Evolutionary conservation across 2,113 vertebrate genomes (phyloP).

Genomic region (Jacana jacana): DNA sequence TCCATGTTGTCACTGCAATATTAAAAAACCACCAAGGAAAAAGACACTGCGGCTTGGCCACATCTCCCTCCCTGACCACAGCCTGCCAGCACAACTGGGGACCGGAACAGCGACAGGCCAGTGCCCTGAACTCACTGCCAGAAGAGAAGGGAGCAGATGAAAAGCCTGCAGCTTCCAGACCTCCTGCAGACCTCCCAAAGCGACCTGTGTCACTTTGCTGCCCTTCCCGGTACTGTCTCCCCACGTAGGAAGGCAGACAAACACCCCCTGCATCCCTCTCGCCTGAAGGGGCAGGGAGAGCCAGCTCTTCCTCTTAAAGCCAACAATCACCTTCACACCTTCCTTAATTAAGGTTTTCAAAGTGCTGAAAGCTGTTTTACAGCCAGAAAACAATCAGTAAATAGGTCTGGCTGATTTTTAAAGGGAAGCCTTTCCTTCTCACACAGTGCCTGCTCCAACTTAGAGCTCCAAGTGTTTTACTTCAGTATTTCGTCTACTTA

Average conservation of each 20-base stretch:
- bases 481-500: conserved; percentile 7
- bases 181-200: not conserved
- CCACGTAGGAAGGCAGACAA: not conserved
- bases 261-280: not conserved
- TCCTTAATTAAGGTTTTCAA: not conserved
- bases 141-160: not conserved
- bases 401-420: not conserved
- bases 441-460: not conserved
- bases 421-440: not conserved
- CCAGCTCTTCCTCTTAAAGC: not conserved
- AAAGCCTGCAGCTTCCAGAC: not conserved
- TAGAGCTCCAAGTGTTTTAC: not conserved
- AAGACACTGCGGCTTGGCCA: not conserved
- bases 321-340: not conserved
- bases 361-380: not conserved
- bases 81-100: not conserved
- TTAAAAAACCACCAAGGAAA: not conserved
- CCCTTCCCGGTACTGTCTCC: not conserved
- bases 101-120: not conserved
- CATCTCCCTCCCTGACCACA: not conserved
- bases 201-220: not conserved
- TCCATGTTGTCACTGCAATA: not conserved
- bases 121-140: not conserved
- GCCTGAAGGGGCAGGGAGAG: not conserved
- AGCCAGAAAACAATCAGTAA: not conserved